Evolutionary conservation across 2,113 vertebrate species (phyloP), one percentile per base, ranked within the genome.

Genomic region (Vireo altiloquus): DNA sequence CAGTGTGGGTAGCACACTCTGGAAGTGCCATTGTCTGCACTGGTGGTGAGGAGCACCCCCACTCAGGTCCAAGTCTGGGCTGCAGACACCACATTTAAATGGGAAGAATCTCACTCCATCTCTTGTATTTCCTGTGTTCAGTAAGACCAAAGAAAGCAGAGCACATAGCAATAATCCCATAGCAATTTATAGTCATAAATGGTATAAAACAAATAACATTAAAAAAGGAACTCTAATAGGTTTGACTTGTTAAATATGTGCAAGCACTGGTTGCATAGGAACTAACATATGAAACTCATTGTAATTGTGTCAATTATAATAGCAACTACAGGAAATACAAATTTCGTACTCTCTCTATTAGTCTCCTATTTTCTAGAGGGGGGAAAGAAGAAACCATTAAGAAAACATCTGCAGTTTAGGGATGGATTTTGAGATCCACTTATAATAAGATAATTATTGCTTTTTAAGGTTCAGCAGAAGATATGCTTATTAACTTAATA

Each of bases 361-460:
- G 27, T 14, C 87, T 50, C 71, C 64, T 69, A 0, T 90, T 89
- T 97, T 82, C 59, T 50, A 80, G 70, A 90, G 39, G 42, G 59
- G 19, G 47, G 44, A 81, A 86, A 80, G 63, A 86, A 89, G 70
- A 74, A 92, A 60, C 20, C 57, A 24, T 8, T 11, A 77, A 81
- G 68, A 78, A 83, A 78, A 44, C 10, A 33, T 82, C 82, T 84
- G 44, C 6, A 4, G 40, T 89, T 89, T 53, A 94, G 44, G 71
- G n/a, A 18, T 89, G 47, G 87, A 71, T 89, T 94, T 82, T 33
- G 39, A 89, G 76, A 87, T 68, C 28, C 60, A 27, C 53, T 92
- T 82, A 52, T 78, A 81, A 91, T 49, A 79, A 75, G 28, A 68
- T 95, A 94, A 96, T 95, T 52, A 91, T 27, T 92, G 83, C 37